Percentiles rank a stretch among this genome's conserved stretches.
Conservation (phyloP, 1,140 invertebrate genomes). For the Trichomalopsis sarcophagae region DNA sequence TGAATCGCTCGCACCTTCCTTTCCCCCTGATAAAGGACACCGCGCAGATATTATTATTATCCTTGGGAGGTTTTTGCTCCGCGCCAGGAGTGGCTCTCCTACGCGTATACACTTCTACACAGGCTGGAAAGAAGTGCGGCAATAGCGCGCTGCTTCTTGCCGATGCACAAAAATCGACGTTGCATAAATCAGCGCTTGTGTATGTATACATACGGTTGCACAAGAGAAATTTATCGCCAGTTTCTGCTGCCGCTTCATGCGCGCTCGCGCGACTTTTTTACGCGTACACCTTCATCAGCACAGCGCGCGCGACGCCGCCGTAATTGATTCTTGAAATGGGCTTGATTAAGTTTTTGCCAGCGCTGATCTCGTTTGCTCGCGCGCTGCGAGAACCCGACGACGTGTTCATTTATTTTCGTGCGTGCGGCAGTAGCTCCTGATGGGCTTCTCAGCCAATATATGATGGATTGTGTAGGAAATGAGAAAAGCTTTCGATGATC, state of each 20-base stretch:
- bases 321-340: slow-evolving; percentile 17
- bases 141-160: slow-evolving; percentile 27
- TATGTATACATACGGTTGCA: background rate
- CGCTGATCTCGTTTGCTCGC: background rate
- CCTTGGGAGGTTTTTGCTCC: slow-evolving; percentile 43
- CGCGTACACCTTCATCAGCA: background rate
- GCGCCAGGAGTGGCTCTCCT: slow-evolving; percentile 44
- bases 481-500: background rate
- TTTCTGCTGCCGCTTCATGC: slow-evolving; percentile 1
- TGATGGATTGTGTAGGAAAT: background rate
- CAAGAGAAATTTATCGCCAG: slow-evolving; percentile 41
- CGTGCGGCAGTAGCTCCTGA: background rate
- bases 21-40: slow-evolving; percentile 49
- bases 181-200: slow-evolving; percentile 29
- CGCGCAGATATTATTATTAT: slow-evolving; percentile 39
- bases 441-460: background rate
- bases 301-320: background rate
- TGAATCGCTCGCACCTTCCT: slow-evolving; percentile 46
- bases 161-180: slow-evolving; percentile 43
- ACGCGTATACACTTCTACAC: background rate
- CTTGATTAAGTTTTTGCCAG: slow-evolving; percentile 17
- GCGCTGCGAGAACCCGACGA: background rate
- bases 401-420: slow-evolving; percentile 26
- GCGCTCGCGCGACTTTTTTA: background rate
- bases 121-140: background rate